Evolutionary conservation across 1,140 invertebrate genomes (phyloP), one percentile per base, ranked within the genome.

Genomic region (Doryteuthis pealeii): DNA sequence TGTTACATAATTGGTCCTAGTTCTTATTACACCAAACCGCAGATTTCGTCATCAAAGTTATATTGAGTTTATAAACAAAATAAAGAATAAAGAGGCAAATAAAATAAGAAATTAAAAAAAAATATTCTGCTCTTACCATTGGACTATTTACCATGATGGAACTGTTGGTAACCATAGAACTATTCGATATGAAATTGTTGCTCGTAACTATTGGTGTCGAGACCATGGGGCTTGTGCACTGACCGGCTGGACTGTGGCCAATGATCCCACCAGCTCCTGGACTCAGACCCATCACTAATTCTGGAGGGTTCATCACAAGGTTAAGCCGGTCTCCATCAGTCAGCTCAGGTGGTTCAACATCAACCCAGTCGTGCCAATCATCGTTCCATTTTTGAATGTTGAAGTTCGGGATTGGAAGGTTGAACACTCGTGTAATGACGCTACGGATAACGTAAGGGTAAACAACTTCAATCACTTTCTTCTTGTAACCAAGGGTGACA

Each of bases 321-420:
- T 68, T 68, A 10, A 68, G 22, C 18, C 66, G 66, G 1, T 68
- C 66, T 31, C 66, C 66, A 68, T 68, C 66, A 14, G 22, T 22
- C 8, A 68, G 31, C 15, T 68, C 66, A 8, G 66, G 18, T 68
- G 66, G 28, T 31, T 68, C 66, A 28, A 68, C 66, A 31, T 68
- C 66, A 0, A 68, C 66, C 66, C 66, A 68, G 32, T 68, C 66
- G 28, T 33, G 28, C 66, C 66, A 68, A 5, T 68, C 66, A 3
- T 68, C 66, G 1, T 68, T 31, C 66, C 66, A 68, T 32, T 33
- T 68, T 26, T 68, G 66, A 22, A 68, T 32, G 30, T 8, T 33
- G 30, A 68, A 68, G 31, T 68, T 68, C 4, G 22, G 5, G 1
- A 30, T 30, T 3, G 66, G 30, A 26, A 68, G 31, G 30, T 33